Conservation (phyloP, 2,797 vertebrate species). For the Syndactyla subalaris region DNA sequence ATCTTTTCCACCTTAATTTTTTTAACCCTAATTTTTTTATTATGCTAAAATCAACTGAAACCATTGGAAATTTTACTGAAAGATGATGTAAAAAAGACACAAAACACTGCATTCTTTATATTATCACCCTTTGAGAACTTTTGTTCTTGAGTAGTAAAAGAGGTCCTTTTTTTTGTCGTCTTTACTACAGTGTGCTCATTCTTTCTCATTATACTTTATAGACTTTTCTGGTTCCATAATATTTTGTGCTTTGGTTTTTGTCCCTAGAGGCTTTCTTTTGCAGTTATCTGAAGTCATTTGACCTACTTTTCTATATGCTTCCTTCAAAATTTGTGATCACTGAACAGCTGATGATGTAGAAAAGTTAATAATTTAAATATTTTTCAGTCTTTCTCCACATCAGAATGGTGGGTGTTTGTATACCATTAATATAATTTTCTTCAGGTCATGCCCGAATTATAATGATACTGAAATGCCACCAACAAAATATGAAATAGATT, state of each 20-base stretch:
- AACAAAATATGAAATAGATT: not conserved
- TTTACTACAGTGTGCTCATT: not conserved
- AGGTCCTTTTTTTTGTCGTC: not conserved
- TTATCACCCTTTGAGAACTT: not conserved
- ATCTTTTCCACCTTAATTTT: not conserved
- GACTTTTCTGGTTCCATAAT: not conserved
- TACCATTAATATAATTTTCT: not conserved
- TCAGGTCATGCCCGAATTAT: not conserved
- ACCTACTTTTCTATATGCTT: not conserved
- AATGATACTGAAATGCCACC: not conserved
- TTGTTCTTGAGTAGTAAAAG: not conserved
- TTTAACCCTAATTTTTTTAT: not conserved
- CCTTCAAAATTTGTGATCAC: not conserved
- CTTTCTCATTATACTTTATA: not conserved
- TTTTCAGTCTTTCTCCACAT: not conserved
- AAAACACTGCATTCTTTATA: not conserved
- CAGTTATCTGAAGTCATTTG: conserved; percentile 9
- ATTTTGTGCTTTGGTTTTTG: not conserved
- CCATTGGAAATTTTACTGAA: not conserved
- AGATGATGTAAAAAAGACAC: not conserved
- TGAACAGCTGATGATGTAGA: not conserved
- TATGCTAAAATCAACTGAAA: not conserved
- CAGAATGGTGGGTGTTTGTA: not conserved
- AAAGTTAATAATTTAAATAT: not conserved
- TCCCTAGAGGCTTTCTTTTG: not conserved